Percentiles rank a stretch among this genome's conserved stretches.
Evolutionary conservation across 2,888 invertebrate species (phyloP).

Genomic region (Nymphalis polychloros): DNA sequence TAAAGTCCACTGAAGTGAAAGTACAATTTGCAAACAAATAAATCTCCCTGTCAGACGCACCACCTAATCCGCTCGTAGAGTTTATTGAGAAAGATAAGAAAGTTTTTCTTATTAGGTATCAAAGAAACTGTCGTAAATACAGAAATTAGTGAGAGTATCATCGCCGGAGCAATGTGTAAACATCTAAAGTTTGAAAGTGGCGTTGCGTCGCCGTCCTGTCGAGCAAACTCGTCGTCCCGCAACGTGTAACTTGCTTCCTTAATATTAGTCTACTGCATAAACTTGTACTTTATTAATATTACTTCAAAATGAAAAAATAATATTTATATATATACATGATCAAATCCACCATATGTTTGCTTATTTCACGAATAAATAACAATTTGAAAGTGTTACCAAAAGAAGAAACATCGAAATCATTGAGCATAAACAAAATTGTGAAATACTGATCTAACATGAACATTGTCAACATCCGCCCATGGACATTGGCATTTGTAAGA

Average conservation of each 20-base stretch:
- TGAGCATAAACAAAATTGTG: too few relatives aligned
- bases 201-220: constrained; percentile 49
- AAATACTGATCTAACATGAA: too few relatives aligned
- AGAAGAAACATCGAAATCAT: too few relatives aligned
- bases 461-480: too few relatives aligned
- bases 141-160: constrained; percentile 71
- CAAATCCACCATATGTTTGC: background rate
- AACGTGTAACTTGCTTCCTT: constrained; percentile 45
- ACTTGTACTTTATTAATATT: constrained; percentile 48
- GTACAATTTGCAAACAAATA: background rate
- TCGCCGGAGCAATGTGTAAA: constrained; percentile 65
- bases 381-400: too few relatives aligned
- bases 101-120: constrained; percentile 70
- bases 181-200: constrained; percentile 68
- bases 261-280: constrained; percentile 46
- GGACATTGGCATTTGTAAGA: too few relatives aligned
- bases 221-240: constrained; percentile 44
- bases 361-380: background rate
- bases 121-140: constrained; percentile 71
- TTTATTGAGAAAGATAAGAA: constrained; percentile 60
- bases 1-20: background rate
- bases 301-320: constrained; percentile 36
- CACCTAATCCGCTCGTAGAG: constrained; percentile 53
- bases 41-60: background rate
- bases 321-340: background rate